Base-by-base conservation (phyloP, 2,888 invertebrate species). In the Xanthostigma xanthostigma region DNA sequence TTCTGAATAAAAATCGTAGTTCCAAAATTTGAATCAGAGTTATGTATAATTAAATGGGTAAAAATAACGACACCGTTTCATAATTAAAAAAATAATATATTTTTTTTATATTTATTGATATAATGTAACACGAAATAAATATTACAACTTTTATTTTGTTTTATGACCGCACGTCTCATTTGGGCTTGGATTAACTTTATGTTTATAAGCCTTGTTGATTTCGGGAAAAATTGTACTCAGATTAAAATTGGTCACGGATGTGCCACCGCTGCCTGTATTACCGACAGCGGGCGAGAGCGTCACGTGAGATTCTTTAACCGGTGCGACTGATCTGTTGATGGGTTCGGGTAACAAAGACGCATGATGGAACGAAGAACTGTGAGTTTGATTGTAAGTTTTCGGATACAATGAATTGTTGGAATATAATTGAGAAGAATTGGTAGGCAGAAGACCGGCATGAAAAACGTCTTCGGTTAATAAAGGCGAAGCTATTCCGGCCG, bases 161-260 rank as follows among this genome's bases (percentile, higher is more conserved):
- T 27, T 27, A 27, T 27, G 27, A 6, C 27, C 27, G 6, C 27
- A 27, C 5, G 27, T 27, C 27, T 27, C 27, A 27, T 27, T 27
- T 3, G 27, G 6, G 27, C 27, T 27, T 27, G 27, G 6, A 27
- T 27, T 27, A 27, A 27, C 27, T 27, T 27, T 27, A 27, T 27
- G 27, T 27, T 27, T 27, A 27, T 27, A 27, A 27, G 66, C 66
- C 63, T 66, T 60, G 62, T 85, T 85, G 56, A 88, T 87, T 71
- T 88, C 88, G 2, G 88, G 88, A 64, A 87, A 87, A 58, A 88
- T 84, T 1, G 87, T 81, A 59, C 85, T 85, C 40, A 88, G 69
- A 66, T 87, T 87, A 61, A 88, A 88, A 63, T 87, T 88, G 1
- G 86, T 82, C 36, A 81, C 64, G 48, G 74, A 73, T 6, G 71